Evolutionary conservation across 2,888 invertebrate genomes (phyloP).

Genomic region (Encarsia formosa): DNA sequence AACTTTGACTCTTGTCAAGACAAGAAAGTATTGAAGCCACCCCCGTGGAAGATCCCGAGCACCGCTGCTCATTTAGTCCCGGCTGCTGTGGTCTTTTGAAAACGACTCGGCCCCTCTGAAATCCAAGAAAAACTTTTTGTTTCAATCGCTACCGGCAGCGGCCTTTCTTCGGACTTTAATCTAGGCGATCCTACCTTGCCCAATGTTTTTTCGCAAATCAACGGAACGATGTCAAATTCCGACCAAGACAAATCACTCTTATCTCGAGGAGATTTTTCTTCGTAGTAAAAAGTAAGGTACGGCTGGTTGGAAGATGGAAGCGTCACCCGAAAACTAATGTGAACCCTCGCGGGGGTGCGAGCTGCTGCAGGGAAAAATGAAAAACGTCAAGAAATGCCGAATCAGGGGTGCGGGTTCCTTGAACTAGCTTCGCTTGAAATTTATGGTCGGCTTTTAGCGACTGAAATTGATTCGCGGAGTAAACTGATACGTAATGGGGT

Average conservation of each 20-base stretch:
- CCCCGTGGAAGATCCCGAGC: conserved; percentile 37
- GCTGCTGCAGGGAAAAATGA: conserved; percentile 27
- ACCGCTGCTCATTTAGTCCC: neutral
- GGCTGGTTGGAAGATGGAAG: conserved; percentile 12
- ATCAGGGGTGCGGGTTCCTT: conserved; percentile 35
- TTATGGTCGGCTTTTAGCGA: conserved; percentile 42
- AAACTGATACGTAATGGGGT: conserved; percentile 43
- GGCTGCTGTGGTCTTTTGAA: conserved; percentile 4
- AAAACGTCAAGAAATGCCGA: conserved; percentile 36
- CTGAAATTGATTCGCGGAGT: conserved; percentile 43
- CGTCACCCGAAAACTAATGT: conserved; percentile 23
- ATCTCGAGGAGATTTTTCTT: conserved; percentile 7
- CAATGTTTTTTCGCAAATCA: too few species aligned
- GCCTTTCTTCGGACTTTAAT: too few species aligned
- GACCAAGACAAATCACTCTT: too few species aligned
- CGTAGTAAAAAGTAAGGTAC: neutral
- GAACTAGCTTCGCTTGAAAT: conserved; percentile 34
- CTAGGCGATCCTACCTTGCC: too few species aligned
- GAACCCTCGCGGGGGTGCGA: conserved; percentile 13
- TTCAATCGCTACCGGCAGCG: neutral
- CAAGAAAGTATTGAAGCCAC: conserved; percentile 41
- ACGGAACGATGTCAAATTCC: too few species aligned
- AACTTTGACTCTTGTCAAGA: conserved; percentile 33
- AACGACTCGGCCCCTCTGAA: conserved; percentile 16
- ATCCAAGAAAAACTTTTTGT: conserved; percentile 5